phyloP scores from a whole-genome alignment of 2,797 vertebrate species.

The Catostomus latipinnis region DNA sequence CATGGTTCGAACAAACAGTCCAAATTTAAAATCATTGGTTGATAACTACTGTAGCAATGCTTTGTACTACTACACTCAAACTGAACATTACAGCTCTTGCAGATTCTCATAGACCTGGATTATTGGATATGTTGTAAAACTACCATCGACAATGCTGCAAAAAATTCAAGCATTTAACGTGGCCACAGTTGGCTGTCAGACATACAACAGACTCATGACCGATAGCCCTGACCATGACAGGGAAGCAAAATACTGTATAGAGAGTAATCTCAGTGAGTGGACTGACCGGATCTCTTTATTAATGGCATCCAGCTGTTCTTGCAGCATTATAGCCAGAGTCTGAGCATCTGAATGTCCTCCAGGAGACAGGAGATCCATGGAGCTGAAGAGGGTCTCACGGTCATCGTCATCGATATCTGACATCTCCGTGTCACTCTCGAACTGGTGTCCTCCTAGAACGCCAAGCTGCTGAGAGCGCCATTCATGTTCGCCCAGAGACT shows the following conservation, averaged over 20 bases:
- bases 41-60: neutral
- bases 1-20: too few species aligned
- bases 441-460: conserved; percentile 88
- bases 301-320: conserved; percentile 97
- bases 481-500: conserved; percentile 94
- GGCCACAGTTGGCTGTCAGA: conserved; percentile 23
- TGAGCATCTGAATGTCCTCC: conserved; percentile 97
- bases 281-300: conserved; percentile 97
- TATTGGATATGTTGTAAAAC: conserved; percentile 22
- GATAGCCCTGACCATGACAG: neutral
- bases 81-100: neutral
- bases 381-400: conserved; percentile 95
- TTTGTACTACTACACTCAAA: neutral
- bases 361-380: conserved; percentile 97
- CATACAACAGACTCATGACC: conserved; percentile 1
- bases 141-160: neutral
- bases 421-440: conserved; percentile 98
- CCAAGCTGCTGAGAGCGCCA: conserved; percentile 95
- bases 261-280: neutral
- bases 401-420: conserved; percentile 98
- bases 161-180: conserved; percentile 11
- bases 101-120: neutral
- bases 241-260: too few species aligned
- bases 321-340: conserved; percentile 98
- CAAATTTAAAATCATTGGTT: too few species aligned